Conservation (phyloP, 1,140 invertebrate genomes). For the Macrobrachium rosenbergii region DNA sequence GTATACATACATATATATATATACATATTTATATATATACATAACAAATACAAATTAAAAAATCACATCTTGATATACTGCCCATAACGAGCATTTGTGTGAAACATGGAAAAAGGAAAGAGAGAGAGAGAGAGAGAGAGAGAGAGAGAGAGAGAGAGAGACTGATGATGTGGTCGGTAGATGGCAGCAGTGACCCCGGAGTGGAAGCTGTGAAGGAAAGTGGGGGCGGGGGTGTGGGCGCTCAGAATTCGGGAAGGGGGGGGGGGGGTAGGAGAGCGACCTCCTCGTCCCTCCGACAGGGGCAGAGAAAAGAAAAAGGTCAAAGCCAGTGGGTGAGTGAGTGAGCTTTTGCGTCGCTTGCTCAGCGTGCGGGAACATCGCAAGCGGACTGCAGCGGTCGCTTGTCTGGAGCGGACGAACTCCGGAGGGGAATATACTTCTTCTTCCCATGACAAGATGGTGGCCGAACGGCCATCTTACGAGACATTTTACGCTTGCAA, state of each 20-base stretch:
- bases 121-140: neutral
- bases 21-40: conserved; percentile 8
- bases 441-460: no score
- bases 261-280: conserved; percentile 7
- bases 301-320: no score
- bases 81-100: neutral
- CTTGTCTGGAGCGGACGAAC: no score
- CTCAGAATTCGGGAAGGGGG: neutral
- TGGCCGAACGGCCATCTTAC: no score
- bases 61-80: neutral
- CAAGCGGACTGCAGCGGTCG: no score
- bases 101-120: neutral
- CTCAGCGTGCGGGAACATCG: no score
- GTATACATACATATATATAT: conserved; percentile 13
- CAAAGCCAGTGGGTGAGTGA: no score
- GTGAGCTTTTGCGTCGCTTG: no score
- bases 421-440: no score
- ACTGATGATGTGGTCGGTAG: no score
- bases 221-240: neutral
- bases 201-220: neutral
- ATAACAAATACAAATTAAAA: neutral
- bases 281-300: neutral
- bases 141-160: neutral
- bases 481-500: no score
- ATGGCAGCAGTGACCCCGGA: neutral